Evolutionary conservation across 2,113 vertebrate genomes (phyloP).

Genomic region (Malaclemys terrapin): DNA sequence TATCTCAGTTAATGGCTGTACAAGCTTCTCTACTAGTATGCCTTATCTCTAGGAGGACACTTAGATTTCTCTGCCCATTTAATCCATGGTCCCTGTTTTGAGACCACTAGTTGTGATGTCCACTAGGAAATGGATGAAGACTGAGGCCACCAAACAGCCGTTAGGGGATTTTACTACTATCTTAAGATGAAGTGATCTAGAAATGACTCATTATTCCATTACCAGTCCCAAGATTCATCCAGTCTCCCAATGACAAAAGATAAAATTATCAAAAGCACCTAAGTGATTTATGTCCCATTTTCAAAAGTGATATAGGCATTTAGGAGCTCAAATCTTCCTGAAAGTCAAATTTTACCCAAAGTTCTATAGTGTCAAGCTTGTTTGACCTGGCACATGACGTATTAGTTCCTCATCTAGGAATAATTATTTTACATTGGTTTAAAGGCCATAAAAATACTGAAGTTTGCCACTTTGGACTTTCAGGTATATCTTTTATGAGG

Average conservation of each 20-base stretch:
- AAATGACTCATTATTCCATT: not conserved
- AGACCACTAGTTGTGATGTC: not conserved
- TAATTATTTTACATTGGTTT: not conserved
- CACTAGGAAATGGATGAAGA: not conserved
- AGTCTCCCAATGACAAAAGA: not conserved
- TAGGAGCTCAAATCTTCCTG: not conserved
- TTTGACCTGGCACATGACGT: not conserved
- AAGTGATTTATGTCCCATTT: not conserved
- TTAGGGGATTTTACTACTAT: not conserved
- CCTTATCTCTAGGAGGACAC: not conserved
- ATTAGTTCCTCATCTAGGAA: not conserved
- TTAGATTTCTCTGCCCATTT: not conserved
- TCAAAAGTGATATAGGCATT: not conserved
- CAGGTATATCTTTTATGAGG: not conserved
- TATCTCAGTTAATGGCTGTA: not conserved
- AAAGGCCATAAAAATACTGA: not conserved
- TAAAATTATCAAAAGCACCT: not conserved
- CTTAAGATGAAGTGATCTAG: not conserved
- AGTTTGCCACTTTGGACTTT: not conserved
- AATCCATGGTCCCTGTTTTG: not conserved
- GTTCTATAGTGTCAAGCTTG: not conserved
- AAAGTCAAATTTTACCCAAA: not conserved
- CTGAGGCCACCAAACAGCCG: not conserved
- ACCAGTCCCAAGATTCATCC: not conserved
- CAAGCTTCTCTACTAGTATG: not conserved